Conservation (phyloP, 2,797 vertebrate genomes). For the Denticeps clupeoides region DNA sequence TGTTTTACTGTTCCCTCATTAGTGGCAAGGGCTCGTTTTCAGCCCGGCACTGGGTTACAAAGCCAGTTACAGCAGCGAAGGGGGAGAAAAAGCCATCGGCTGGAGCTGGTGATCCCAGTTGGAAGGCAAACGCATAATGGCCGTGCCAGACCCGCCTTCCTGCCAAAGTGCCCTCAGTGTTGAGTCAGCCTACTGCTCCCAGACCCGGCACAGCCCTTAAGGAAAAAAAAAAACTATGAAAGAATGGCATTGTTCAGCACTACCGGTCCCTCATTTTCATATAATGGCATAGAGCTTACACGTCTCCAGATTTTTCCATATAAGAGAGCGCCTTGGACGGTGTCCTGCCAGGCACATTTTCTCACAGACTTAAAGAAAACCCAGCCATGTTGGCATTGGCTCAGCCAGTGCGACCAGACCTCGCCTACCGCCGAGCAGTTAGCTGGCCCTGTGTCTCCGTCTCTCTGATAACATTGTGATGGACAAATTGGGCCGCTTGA, state of each 20-base stretch:
- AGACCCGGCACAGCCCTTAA: no score
- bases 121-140: conserved; percentile 30
- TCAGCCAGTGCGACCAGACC: not conserved
- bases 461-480: not conserved
- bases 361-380: not conserved
- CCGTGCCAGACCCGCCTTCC: conserved; percentile 11
- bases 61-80: not conserved
- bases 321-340: not conserved
- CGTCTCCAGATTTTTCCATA: conserved; percentile 9
- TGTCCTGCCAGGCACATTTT: conserved; percentile 3
- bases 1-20: conserved; percentile 8
- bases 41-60: conserved; percentile 12
- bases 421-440: not conserved
- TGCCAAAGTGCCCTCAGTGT: conserved; percentile 15
- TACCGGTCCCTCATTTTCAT: conserved; percentile 21
- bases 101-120: conserved; percentile 40
- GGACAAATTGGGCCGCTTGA: not conserved
- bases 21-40: conserved; percentile 34
- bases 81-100: conserved; percentile 11
- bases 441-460: not conserved
- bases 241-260: conserved; percentile 25
- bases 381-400: not conserved
- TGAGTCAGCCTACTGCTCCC: conserved; percentile 11
- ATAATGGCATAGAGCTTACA: conserved; percentile 13
- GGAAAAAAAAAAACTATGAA: no score